Evolutionary conservation across 2,797 vertebrate species (phyloP), one percentile per base, ranked within the genome.

Genomic region (Muscicapa comitata): DNA sequence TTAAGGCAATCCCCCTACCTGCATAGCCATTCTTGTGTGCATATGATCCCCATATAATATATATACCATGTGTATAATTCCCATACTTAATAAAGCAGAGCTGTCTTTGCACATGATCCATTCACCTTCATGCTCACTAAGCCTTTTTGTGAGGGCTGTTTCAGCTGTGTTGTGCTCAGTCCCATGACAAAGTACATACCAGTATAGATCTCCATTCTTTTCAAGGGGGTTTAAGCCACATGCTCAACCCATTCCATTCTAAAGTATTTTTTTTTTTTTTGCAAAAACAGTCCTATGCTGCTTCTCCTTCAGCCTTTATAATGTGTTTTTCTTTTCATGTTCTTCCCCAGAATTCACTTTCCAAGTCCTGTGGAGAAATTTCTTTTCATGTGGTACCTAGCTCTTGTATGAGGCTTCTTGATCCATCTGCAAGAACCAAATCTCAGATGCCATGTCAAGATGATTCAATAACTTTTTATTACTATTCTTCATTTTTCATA

Each of bases 11-110:
- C 7, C 2, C 6, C 5, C 6, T 35, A 5, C 12, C 26, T 71
- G 4, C 29, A 4, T 17, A 13, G 17, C 13, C n/a, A 13, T 59
- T 13, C 7, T 12, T 40, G 4, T 26, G 5, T 33, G 3, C 37
- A 9, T 13, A 2, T 26, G 19, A n/a, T 38, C 37, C 23, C 2
- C 0, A 10, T 28, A 19, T 4, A 21, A 20, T 4, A 24, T 2
- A 24, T 2, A 11, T 7, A 9, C 6, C 8, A 14, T 4, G 14
- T 37, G 7, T 53, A 6, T n/a, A 37, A 51, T 43, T 72, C 21
- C 23, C 4, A 14, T 17, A 6, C 6, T 43, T 62, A 21, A 13
- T 50, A 31, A 82, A 61, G 14, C 4, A 2, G 20, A 61, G 26
- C 18, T n/a, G 9, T 55, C 7, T 85, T 78, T 25, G 43, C 31